phyloP scores from a whole-genome alignment of 2,113 vertebrate genomes.

The Phocoena phocoena region DNA sequence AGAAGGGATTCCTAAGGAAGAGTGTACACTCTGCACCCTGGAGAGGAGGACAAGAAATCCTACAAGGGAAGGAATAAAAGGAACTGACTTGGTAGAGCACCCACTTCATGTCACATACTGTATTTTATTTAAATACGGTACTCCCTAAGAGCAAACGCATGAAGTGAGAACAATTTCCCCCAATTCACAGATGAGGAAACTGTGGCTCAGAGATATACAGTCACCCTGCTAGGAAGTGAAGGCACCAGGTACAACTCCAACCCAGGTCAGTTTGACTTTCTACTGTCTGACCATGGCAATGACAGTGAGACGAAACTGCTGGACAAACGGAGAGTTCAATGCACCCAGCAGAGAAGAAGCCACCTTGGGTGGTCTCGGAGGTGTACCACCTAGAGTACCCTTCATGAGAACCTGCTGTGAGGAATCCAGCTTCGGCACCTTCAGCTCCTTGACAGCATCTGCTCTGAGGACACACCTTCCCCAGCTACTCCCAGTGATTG shows the following conservation, averaged over 20 bases:
- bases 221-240: neutral
- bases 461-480: neutral
- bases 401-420: neutral
- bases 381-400: accelerated
- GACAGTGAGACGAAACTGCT: neutral
- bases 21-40: too few relatives aligned
- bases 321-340: neutral
- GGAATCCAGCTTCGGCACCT: neutral
- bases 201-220: neutral
- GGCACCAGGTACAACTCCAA: neutral
- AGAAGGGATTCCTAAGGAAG: neutral
- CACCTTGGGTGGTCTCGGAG: too few relatives aligned
- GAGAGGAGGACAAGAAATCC: neutral
- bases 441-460: neutral
- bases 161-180: neutral
- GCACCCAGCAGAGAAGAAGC: neutral
- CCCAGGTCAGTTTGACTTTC: neutral
- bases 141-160: neutral
- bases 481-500: too few relatives aligned
- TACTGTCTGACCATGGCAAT: neutral
- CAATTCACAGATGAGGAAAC: neutral
- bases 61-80: neutral
- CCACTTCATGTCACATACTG: neutral
- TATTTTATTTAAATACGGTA: neutral
- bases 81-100: neutral